These are phyloP conservation scores for Cantharis nigra DNA, from an alignment of 2,888 invertebrate genomes.

Conservation along the genomic window DNA sequence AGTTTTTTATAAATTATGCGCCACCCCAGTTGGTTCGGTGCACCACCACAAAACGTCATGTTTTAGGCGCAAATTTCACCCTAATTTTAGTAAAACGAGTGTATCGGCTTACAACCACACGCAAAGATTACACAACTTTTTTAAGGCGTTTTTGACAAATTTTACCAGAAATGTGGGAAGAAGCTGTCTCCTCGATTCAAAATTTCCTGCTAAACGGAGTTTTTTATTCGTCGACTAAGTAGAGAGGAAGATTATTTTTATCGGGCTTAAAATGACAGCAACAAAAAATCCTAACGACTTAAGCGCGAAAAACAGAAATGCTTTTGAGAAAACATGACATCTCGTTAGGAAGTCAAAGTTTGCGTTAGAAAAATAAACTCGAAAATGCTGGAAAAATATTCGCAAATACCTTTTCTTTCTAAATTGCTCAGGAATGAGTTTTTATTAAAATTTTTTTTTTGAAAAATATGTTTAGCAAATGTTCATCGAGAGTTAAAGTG, in stretches of 20 bases:
- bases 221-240: neutral
- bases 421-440: no score
- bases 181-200: slow-evolving; percentile 22
- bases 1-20: slow-evolving; percentile 15
- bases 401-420: no score
- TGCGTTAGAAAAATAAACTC: neutral
- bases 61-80: slow-evolving; percentile 19
- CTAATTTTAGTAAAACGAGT: slow-evolving; percentile 13
- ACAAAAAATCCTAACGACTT: neutral
- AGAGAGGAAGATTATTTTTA: neutral
- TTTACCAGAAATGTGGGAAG: slow-evolving; percentile 11
- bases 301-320: neutral
- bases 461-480: neutral
- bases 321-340: neutral
- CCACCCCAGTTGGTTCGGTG: slow-evolving; percentile 10
- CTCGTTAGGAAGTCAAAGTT: neutral
- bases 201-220: slow-evolving; percentile 17
- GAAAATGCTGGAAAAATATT: neutral
- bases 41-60: slow-evolving; percentile 19
- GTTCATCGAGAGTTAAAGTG: neutral
- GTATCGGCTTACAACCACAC: slow-evolving; percentile 28
- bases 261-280: neutral
- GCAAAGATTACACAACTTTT: slow-evolving; percentile 16
- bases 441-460: neutral
- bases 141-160: slow-evolving; percentile 17